phyloP scores from a whole-genome alignment of 2,888 invertebrate species.

The Chrysomela aeneicollis region DNA sequence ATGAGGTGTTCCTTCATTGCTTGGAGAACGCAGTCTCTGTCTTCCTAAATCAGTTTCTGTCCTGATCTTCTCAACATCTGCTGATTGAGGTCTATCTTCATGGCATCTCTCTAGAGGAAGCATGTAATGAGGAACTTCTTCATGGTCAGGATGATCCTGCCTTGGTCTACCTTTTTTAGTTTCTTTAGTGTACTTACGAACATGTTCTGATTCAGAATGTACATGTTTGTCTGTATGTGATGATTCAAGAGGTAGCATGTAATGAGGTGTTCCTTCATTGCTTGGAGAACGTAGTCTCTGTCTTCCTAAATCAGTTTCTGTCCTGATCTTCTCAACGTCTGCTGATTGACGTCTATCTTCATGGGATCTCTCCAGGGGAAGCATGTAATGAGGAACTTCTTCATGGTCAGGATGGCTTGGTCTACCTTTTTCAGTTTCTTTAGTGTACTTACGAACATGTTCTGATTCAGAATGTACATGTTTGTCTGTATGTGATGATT shows the following conservation, averaged over 20 bases:
- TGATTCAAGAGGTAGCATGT: conserved; percentile 55
- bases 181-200: neutral
- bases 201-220: neutral
- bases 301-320: neutral
- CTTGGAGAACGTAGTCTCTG: neutral
- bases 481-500: conserved; percentile 40
- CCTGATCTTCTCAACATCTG: too few relatives aligned
- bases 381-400: conserved; percentile 27
- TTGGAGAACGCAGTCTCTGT: neutral
- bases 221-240: conserved; percentile 22
- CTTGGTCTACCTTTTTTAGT: neutral
- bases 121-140: conserved; percentile 56
- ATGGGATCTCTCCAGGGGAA: conserved; percentile 25
- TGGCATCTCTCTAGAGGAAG: conserved; percentile 50
- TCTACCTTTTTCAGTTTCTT: neutral
- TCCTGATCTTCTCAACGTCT: neutral
- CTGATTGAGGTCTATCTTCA: neutral
- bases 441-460: neutral
- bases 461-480: neutral
- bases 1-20: conserved; percentile 49
- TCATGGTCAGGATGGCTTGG: neutral
- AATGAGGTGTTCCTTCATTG: conserved; percentile 51
- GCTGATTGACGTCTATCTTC: neutral
- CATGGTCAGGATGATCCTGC: conserved; percentile 30
- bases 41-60: too few relatives aligned